Percentiles rank a stretch among this genome's conserved stretches.
Evolutionary conservation across 2,888 invertebrate species (phyloP).

Genomic region (Drosophila tripunctata): DNA sequence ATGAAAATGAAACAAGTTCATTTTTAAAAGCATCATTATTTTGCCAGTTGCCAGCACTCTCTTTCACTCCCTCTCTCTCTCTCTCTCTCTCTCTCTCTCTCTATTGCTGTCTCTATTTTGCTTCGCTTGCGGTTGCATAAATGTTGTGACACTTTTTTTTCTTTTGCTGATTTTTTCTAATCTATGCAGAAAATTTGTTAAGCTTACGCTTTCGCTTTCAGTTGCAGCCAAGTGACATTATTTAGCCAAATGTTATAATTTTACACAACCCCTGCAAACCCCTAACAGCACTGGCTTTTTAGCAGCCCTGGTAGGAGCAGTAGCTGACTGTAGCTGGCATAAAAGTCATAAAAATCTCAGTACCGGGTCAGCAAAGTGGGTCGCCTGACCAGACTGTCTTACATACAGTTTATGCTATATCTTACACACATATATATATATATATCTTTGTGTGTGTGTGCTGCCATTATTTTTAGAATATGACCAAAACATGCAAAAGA

Average conservation of each 20-base stretch:
- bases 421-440: background rate
- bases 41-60: constrained; percentile 37
- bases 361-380: constrained; percentile 69
- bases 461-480: constrained; percentile 78
- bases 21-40: constrained; percentile 67
- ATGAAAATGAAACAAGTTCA: constrained; percentile 65
- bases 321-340: constrained; percentile 58
- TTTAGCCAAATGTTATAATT: constrained; percentile 73
- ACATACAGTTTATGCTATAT: background rate
- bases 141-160: constrained; percentile 26
- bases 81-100: background rate
- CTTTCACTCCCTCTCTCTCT: background rate
- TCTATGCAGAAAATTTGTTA: constrained; percentile 72
- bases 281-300: background rate
- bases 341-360: constrained; percentile 69
- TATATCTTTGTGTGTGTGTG: constrained; percentile 2
- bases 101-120: background rate
- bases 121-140: constrained; percentile 35
- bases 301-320: background rate
- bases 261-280: constrained; percentile 23
- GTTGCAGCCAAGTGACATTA: constrained; percentile 67
- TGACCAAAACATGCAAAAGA: constrained; percentile 81
- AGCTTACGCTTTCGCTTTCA: constrained; percentile 74
- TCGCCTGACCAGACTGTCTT: constrained; percentile 63
- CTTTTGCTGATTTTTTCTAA: too few relatives aligned